These are phyloP conservation scores for Oscheius onirici DNA, from an alignment of 2,888 invertebrate species.

Conservation along the genomic window DNA sequence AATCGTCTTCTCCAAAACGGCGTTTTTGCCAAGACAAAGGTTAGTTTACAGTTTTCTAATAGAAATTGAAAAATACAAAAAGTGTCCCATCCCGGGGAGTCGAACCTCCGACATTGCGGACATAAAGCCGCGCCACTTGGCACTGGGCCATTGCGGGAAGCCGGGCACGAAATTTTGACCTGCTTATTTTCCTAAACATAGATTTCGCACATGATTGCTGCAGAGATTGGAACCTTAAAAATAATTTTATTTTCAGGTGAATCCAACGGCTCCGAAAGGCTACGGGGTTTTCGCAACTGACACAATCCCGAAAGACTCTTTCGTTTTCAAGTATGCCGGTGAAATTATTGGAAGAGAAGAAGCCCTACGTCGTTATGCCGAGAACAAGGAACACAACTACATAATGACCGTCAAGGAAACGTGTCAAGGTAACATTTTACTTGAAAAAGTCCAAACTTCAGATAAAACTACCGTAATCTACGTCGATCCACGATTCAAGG, in stretches of 20 bases:
- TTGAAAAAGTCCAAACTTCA: slow-evolving; percentile 29
- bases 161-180: too few species aligned
- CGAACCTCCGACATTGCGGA: too few species aligned
- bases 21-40: slow-evolving; percentile 43
- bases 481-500: slow-evolving; percentile 54
- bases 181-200: too few species aligned
- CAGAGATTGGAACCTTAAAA: too few species aligned
- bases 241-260: slow-evolving; percentile 35
- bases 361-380: slow-evolving; percentile 40
- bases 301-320: slow-evolving; percentile 43
- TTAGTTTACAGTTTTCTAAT: slow-evolving; percentile 19
- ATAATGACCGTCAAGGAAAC: slow-evolving; percentile 60
- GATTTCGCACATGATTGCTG: too few species aligned
- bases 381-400: slow-evolving; percentile 53
- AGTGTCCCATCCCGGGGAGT: too few species aligned
- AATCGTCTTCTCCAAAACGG: slow-evolving; percentile 61
- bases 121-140: too few species aligned
- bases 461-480: slow-evolving; percentile 36
- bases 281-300: slow-evolving; percentile 48
- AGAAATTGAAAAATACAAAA: too few species aligned
- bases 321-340: slow-evolving; percentile 60
- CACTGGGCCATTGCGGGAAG: too few species aligned
- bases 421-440: slow-evolving; percentile 33
- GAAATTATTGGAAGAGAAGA: slow-evolving; percentile 59
- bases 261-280: slow-evolving; percentile 46